Percentiles rank a stretch among this genome's conserved stretches.
Conservation (phyloP, 2,888 invertebrate genomes). For the Microctonus brassicae region DNA sequence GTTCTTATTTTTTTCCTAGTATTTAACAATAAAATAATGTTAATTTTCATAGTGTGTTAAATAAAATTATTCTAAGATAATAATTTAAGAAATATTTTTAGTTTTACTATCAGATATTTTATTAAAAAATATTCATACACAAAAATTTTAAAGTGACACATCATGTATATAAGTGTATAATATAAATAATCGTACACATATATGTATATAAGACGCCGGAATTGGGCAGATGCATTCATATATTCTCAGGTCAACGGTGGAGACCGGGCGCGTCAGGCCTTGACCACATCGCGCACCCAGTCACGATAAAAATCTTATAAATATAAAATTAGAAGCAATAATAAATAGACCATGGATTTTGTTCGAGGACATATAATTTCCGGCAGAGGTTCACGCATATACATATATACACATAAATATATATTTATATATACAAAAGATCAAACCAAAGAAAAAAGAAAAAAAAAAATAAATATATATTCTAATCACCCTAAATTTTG, state of each 20-base stretch:
- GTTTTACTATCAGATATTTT: too few species aligned
- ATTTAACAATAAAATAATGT: too few species aligned
- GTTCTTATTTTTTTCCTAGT: too few species aligned
- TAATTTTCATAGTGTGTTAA: too few species aligned
- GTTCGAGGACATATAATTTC: conserved; percentile 7
- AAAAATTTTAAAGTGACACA: conserved; percentile 18
- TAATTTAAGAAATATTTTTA: too few species aligned
- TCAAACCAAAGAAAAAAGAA: conserved; percentile 25
- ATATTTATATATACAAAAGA: not conserved
- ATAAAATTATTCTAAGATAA: too few species aligned
- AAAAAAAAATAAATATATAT: not conserved
- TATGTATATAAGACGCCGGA: conserved; percentile 17
- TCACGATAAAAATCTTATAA: conserved; percentile 60
- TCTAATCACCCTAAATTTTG: not conserved
- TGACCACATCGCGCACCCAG: conserved; percentile 40
- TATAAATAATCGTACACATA: not conserved
- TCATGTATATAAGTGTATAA: conserved; percentile 25
- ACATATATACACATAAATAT: too few species aligned
- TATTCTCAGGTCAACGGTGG: conserved; percentile 51
- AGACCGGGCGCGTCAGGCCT: conserved; percentile 35
- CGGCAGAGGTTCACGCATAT: not conserved
- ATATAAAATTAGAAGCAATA: conserved; percentile 57
- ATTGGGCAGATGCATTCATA: conserved; percentile 50
- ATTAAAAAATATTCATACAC: conserved; percentile 5
- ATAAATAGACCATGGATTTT: conserved; percentile 48